Base-by-base conservation (phyloP, 2,888 invertebrate species). In the Caenorhabditis drosophilae region DNA sequence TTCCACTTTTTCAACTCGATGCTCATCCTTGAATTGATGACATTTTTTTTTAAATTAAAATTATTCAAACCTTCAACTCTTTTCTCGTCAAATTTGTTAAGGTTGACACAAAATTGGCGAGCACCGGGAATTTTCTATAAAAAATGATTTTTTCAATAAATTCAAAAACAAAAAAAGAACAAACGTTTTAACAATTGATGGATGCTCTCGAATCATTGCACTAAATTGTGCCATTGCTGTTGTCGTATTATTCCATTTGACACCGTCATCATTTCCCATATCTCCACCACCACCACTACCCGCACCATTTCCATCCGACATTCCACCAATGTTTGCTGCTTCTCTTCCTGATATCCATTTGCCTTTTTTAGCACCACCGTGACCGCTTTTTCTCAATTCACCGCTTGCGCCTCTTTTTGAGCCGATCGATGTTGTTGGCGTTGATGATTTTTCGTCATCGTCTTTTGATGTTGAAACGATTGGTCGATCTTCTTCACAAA, bases 71-170 rank as follows among this genome's bases (percentile, higher is more conserved):
- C 46, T 50, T 50, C 25, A 64, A 26, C 22, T 64, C 59, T 27
- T 48, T 51, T 27, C 54, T 45, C 9, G 7, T 46, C 59, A 55
- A 59, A 6, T 47, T 27, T 12, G 31, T 48, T 35, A 64, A 16
- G 18, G 42, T 48, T 6, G 55, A 51, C 1, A 64, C 34, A 23
- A 46, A 63, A 25, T 63, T 54, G 22, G 64, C 58, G 9, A 64
- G 47, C 2, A 64, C 55, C 4, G 64, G 64, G 42, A 64, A 54
- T 20, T 64, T 64, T 41, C 64, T 64, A 47, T 12, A 57, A 63
- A 34, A 35, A 23, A 9, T 36, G 3, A 11, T 2, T 23, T 31
- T 20, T 42, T 34, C 31, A 36, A 27, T 15, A 16, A 41, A 42
- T 35, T 42, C 25, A 11, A 18, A 18, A 26, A 22, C 4, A 47